Base-by-base conservation (phyloP, 2,113 vertebrate genomes). In the Larimichthys polyactis region DNA sequence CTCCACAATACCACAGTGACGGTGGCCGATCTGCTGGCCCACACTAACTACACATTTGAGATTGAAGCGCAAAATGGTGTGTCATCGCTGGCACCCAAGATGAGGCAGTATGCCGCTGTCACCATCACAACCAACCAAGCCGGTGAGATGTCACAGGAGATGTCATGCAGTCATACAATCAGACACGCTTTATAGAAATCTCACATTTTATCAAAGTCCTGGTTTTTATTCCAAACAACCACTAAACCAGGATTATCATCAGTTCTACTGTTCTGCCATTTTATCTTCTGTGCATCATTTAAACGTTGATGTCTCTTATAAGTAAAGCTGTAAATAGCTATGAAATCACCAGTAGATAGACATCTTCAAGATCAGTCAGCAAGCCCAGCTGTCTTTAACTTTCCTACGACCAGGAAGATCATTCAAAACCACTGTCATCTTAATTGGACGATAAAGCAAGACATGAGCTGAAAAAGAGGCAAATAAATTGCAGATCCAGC, bases 61-160 rank as follows among this genome's bases (percentile, higher is more conserved):
- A 97, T 99, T 1, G 97, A 99, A 54, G 97, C 98, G 0, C 75
- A 95, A 86, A 99, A 99, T 0, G 98, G 97, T 0, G 98, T 99
- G 0, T 99, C 98, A 0, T 88, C 93, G n/a, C 79, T 96, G 79
- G 96, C 96, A 11, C 89, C 94, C 0, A 87, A 93, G 5, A 91
- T 96, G 52, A 96, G 97, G 22, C 97, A 98, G 79, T 97, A 97
- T 40, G 97, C 97, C 1, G 96, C 97, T 0, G 98, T 99, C 87
- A 97, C 96, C 92, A 98, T 99, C 93, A 99, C 98, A 4, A 99
- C 98, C 20, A 99, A 99, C 86, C 98, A 99, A 95, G 98, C 98
- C 15, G 98, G 98, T 99, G 78, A 92, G 91, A 52, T 20, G 4
- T n/a, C 66, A 27, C 22, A 8, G 19, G 58, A 62, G 29, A 70